Conservation (phyloP, 2,888 invertebrate genomes). For the Sclerodermus sp. region DNA sequence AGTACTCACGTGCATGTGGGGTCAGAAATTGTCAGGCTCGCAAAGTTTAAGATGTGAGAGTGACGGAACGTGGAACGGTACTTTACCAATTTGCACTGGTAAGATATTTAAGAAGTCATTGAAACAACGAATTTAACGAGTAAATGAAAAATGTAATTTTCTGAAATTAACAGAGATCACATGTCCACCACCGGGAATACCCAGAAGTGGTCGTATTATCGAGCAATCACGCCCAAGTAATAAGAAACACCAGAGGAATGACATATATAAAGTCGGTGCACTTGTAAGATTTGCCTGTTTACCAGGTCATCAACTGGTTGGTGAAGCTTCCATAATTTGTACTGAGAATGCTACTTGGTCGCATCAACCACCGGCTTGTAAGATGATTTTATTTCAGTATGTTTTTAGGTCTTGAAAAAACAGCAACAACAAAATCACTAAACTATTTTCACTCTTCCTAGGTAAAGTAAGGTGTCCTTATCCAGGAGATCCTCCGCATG, state of each 20-base stretch:
- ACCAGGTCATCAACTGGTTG: constrained; percentile 69
- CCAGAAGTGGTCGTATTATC: constrained; percentile 70
- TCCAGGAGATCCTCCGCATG: constrained; percentile 72
- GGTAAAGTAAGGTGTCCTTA: constrained; percentile 75
- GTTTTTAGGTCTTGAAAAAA: too few species aligned
- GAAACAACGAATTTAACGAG: too few species aligned
- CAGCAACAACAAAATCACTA: too few species aligned
- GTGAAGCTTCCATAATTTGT: constrained; percentile 82
- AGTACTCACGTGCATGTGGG: constrained; percentile 82
- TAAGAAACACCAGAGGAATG: constrained; percentile 44
- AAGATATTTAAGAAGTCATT: not conserved
- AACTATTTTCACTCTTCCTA: constrained; percentile 41
- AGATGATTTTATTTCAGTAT: too few species aligned
- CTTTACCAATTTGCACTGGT: constrained; percentile 77
- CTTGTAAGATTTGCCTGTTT: constrained; percentile 77
- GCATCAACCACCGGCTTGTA: constrained; percentile 81
- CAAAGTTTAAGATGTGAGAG: constrained; percentile 79
- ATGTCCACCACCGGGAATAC: constrained; percentile 75
- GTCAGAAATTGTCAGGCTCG: constrained; percentile 75
- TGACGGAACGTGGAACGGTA: constrained; percentile 79
- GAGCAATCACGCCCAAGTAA: constrained; percentile 54
- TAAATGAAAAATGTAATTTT: too few species aligned
- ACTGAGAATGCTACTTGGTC: constrained; percentile 89
- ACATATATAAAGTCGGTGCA: constrained; percentile 73
- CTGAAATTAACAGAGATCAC: constrained; percentile 73